These are phyloP conservation scores for Phaetusa simplex DNA, from an alignment of 2,113 vertebrate species.

Conservation along the genomic window DNA sequence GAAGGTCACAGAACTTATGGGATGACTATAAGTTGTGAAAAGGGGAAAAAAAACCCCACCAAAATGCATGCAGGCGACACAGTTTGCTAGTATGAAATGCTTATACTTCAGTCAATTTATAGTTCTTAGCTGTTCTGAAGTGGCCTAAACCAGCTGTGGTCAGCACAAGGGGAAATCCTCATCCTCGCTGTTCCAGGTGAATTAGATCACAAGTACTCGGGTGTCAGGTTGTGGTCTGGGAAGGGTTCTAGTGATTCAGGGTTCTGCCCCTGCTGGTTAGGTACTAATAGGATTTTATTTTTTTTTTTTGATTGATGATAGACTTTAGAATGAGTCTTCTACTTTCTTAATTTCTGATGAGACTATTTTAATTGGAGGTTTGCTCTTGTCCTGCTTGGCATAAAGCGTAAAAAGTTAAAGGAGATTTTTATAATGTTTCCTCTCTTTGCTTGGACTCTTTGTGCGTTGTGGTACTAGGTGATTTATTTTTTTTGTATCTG, in stretches of 20 bases:
- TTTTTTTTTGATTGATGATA: too few species aligned
- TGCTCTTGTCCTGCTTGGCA: neutral
- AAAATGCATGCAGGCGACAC: neutral
- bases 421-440: neutral
- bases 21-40: neutral
- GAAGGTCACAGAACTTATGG: neutral
- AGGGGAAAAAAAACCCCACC: neutral
- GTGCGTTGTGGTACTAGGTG: neutral
- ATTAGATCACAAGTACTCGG: neutral
- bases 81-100: neutral
- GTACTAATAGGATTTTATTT: neutral
- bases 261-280: neutral
- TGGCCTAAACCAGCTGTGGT: neutral
- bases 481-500: neutral
- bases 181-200: neutral
- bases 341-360: neutral
- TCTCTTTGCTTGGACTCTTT: neutral
- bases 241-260: neutral
- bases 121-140: neutral
- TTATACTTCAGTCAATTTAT: neutral
- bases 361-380: neutral
- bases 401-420: neutral
- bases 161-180: neutral
- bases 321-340: neutral
- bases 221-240: neutral